Percentiles rank a stretch among this genome's conserved stretches.
These are phyloP conservation scores for Pocota personata DNA, from an alignment of 2,888 invertebrate species.

Conservation along the genomic window DNA sequence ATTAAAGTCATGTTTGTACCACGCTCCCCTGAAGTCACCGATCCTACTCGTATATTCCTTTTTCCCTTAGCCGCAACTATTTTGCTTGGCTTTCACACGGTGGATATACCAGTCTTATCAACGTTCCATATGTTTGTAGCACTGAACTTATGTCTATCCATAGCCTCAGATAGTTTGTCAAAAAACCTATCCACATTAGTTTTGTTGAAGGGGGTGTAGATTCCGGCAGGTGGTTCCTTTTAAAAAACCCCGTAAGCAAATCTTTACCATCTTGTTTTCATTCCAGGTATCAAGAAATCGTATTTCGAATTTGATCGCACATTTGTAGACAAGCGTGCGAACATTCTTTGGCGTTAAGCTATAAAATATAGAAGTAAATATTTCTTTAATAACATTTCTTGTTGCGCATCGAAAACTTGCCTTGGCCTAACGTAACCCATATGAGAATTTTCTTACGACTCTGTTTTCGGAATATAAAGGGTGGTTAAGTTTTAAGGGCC, in stretches of 20 bases:
- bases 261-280: constrained; percentile 32
- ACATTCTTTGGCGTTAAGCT: too few species aligned
- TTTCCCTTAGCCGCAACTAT: too few species aligned
- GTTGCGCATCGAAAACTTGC: constrained; percentile 14
- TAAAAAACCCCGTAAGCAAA: constrained; percentile 29
- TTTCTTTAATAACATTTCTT: too few species aligned
- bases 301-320: constrained; percentile 1
- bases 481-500: too few species aligned
- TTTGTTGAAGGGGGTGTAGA: constrained; percentile 22
- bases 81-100: too few species aligned
- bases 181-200: too few species aligned
- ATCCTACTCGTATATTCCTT: constrained; percentile 43
- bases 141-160: too few species aligned
- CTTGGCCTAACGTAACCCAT: not conserved
- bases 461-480: too few species aligned
- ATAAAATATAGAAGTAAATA: not conserved
- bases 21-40: constrained; percentile 60
- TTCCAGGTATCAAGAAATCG: too few species aligned
- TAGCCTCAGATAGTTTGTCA: not conserved
- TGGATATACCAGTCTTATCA: too few species aligned
- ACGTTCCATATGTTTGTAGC: too few species aligned
- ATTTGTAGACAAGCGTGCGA: not conserved
- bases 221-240: constrained; percentile 20
- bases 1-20: too few species aligned
- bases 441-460: constrained; percentile 10